These are phyloP conservation scores for Siniperca undulata DNA, from an alignment of 2,797 vertebrate genomes.

Conservation along the genomic window DNA sequence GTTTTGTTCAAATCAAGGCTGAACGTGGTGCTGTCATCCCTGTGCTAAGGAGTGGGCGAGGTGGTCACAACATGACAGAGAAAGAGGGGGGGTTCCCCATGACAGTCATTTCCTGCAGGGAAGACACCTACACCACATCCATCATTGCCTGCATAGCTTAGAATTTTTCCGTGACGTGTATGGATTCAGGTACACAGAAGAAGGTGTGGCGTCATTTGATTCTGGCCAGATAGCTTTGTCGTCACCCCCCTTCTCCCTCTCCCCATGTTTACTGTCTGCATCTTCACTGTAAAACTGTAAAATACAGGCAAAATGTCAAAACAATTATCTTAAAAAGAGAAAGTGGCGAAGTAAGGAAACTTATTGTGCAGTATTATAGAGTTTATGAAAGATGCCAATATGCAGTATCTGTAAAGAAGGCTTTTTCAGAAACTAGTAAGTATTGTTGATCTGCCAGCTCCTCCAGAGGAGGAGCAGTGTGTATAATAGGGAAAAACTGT, in stretches of 20 bases:
- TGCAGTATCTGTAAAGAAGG: background rate
- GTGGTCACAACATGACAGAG: slow-evolving; percentile 28
- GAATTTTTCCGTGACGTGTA: background rate
- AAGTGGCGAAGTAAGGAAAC: background rate
- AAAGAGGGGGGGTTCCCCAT: background rate
- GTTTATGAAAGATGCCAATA: background rate
- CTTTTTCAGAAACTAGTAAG: background rate
- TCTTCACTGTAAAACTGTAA: background rate
- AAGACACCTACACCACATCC: slow-evolving; percentile 3
- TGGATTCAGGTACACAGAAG: background rate
- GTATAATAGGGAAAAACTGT: background rate
- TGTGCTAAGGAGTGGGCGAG: slow-evolving; percentile 20
- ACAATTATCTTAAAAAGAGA: background rate
- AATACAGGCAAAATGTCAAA: background rate
- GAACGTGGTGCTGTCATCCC: slow-evolving; percentile 26
- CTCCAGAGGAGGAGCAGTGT: background rate
- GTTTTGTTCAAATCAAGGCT: slow-evolving; percentile 56
- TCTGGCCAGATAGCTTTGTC: background rate
- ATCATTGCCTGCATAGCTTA: slow-evolving; percentile 17
- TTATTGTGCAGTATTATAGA: background rate
- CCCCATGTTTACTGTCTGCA: background rate
- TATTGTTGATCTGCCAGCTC: background rate
- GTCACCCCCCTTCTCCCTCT: too few relatives aligned
- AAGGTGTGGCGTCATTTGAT: background rate
- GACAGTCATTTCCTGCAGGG: slow-evolving; percentile 1